phyloP scores from a whole-genome alignment of 2,888 invertebrate genomes.

The Tachina fera region DNA sequence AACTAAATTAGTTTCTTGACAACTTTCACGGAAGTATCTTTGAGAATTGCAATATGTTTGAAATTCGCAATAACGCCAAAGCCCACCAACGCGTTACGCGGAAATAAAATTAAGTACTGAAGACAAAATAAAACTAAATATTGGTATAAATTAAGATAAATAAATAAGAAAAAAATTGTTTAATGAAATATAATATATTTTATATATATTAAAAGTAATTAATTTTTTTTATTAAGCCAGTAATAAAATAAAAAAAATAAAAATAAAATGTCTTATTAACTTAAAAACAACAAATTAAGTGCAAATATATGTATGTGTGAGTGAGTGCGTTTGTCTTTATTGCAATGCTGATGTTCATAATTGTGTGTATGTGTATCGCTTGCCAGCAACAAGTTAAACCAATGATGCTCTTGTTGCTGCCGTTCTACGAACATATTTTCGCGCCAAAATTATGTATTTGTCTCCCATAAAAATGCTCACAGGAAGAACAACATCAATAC shows the following conservation, averaged over 20 bases:
- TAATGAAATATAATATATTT: not conserved
- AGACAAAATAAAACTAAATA: not conserved
- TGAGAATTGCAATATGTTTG: constrained; percentile 18
- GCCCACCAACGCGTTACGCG: not conserved
- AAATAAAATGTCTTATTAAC: not conserved
- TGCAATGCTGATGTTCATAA: not conserved
- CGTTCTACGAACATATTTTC: constrained; percentile 32
- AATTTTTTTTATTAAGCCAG: not conserved
- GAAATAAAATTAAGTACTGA: not conserved
- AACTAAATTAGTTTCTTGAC: constrained; percentile 82
- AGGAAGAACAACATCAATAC: not conserved
- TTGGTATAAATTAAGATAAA: not conserved
- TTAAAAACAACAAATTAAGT: not conserved
- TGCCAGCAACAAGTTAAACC: constrained; percentile 13
- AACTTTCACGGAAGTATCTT: constrained; percentile 79
- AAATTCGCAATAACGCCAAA: constrained; percentile 36
- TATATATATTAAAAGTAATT: not conserved
- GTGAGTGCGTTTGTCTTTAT: not conserved
- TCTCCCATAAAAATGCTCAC: not conserved
- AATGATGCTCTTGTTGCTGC: not conserved
- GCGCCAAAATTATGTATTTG: constrained; percentile 52
- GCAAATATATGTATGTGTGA: not conserved
- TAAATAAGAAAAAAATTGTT: not conserved
- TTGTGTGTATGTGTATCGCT: not conserved
- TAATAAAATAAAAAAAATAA: too few relatives aligned